Base-by-base conservation (phyloP, 2,797 vertebrate genomes). In the Hoplostethus atlanticus region DNA sequence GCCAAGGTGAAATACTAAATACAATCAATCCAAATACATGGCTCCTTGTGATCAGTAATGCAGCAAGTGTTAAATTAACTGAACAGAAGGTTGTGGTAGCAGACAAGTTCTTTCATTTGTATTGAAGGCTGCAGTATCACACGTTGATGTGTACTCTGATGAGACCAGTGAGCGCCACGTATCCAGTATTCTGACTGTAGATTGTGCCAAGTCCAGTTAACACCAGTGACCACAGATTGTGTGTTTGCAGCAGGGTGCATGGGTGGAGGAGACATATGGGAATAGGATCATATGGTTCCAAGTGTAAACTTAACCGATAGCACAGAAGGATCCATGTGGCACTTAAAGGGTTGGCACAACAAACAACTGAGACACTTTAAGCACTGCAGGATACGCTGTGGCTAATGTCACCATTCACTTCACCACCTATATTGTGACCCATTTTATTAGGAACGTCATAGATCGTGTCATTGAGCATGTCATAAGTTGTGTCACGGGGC, bases 391-490 rank as follows among this genome's bases (percentile, higher is more conserved):
- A 86, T 36, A 90, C 82, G 51, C 79, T 92, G 68, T 89, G 91
- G 73, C 85, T 81, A 28, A 90, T 16, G 79, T 91, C 90, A 9
- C 89, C 94, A 31, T 95, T 96, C 50, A 91, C 86, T 25, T 67
- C 80, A 1, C 54, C 82, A 9, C 36, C 38, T 36, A 46, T 31
- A 52, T 59, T 71, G 42, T 76, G 81, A 71, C 48, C 72, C 8
- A 4, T 61, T 28, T 92, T 84, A 4, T 75, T 72, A 0, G 89
- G 72, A 31, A 78, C 68, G 60, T 91, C 88, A 38, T 60, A 89
- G 51, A 73, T 68, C 0, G 85, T 88, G n/a, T 92, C 91, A 2
- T 82, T 73, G 28, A 91, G 84, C 83, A 90, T 60, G 63, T 92
- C 91, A 0, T 87, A 91, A 0, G 77, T 87, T 0, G 90, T 91